These are phyloP conservation scores for Dipodomys stephensi DNA, from an alignment of 2,113 vertebrate species.

Conservation along the genomic window DNA sequence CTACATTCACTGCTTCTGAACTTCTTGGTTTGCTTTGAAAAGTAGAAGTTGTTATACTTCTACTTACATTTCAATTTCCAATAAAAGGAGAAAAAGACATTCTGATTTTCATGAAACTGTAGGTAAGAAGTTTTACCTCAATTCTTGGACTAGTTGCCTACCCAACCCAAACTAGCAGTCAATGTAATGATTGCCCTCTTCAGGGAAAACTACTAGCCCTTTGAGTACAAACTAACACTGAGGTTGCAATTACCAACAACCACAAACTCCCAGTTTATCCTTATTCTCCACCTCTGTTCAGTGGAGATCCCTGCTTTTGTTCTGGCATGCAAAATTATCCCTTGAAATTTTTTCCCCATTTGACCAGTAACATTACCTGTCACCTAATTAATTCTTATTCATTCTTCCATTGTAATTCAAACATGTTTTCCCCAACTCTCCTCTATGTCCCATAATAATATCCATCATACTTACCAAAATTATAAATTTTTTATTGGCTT, in stretches of 20 bases:
- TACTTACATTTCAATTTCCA: neutral
- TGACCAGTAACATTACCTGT: neutral
- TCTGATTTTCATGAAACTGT: conserved; percentile 14
- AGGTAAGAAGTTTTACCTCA: neutral
- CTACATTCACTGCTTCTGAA: neutral
- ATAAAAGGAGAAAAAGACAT: neutral
- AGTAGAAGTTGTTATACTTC: neutral
- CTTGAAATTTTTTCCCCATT: neutral
- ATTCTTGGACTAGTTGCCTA: neutral
- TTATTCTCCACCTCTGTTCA: conserved; percentile 25
- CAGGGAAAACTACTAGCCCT: neutral
- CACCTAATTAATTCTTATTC: neutral
- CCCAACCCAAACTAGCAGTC: conserved; percentile 16
- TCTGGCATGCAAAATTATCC: conserved; percentile 6
- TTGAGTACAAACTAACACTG: neutral
- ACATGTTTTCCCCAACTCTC: neutral
- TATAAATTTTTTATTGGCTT: conserved; percentile 13
- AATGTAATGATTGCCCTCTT: neutral
- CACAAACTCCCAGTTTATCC: neutral
- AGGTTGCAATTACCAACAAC: neutral
- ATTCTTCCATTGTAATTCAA: neutral
- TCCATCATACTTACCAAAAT: neutral
- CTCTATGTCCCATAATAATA: neutral
- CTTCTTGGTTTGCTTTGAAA: neutral
- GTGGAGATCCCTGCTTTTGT: neutral